Percentiles rank a stretch among this genome's conserved stretches.
phyloP scores from a whole-genome alignment of 2,797 vertebrate genomes.

The Morus bassanus region DNA sequence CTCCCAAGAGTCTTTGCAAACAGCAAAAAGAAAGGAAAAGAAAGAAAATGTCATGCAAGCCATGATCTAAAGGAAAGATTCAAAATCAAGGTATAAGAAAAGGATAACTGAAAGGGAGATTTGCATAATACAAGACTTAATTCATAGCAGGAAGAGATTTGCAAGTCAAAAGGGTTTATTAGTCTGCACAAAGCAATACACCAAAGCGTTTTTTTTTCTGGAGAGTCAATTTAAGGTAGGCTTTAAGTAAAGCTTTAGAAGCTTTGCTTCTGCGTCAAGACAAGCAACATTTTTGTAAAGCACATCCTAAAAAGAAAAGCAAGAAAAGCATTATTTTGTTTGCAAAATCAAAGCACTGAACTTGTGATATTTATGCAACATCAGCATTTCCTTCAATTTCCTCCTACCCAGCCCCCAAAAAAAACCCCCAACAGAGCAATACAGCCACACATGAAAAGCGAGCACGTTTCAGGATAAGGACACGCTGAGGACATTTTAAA shows the following conservation, averaged over 20 bases:
- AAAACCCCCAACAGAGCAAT: background rate
- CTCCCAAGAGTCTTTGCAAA: constrained; percentile 94
- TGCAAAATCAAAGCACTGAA: background rate
- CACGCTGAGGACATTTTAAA: background rate
- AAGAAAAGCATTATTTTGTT: background rate
- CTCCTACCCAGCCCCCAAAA: background rate
- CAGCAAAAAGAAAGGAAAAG: constrained; percentile 83
- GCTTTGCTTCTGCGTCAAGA: background rate
- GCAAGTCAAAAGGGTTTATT: constrained; percentile 17
- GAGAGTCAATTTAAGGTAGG: background rate
- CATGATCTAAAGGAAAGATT: constrained; percentile 71
- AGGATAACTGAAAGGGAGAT: constrained; percentile 60
- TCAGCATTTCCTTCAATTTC: background rate
- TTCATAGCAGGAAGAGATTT: constrained; percentile 1
- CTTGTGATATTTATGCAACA: rapidly evolving
- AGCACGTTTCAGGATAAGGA: background rate
- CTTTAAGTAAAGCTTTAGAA: background rate
- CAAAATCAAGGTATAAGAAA: constrained; percentile 63
- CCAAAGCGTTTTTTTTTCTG: background rate
- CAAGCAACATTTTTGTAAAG: background rate
- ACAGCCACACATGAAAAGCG: background rate
- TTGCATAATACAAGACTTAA: constrained; percentile 31
- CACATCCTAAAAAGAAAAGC: background rate
- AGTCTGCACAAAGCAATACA: constrained; percentile 18
- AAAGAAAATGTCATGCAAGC: constrained; percentile 85